Conservation (phyloP, 2,888 invertebrate species). For the Microlaimidae sp. region DNA sequence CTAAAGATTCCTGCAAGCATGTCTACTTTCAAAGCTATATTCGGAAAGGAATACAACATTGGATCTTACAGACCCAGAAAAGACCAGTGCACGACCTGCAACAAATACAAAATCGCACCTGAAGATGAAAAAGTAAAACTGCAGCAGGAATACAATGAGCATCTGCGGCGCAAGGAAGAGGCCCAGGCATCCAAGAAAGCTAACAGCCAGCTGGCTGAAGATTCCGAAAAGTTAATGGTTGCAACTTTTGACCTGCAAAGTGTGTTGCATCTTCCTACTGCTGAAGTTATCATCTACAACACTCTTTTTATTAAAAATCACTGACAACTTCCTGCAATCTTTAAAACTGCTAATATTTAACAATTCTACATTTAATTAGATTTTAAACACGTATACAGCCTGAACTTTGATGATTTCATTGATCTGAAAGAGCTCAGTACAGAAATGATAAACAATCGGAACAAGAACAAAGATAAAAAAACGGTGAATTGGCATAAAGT, state of each 20-base stretch:
- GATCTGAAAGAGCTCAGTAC: too few species aligned
- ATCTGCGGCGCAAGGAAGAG: not conserved
- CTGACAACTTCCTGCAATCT: too few species aligned
- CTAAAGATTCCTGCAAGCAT: not conserved
- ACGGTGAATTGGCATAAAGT: too few species aligned
- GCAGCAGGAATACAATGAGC: not conserved
- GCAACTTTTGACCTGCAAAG: slow-evolving; percentile 12
- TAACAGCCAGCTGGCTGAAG: not conserved
- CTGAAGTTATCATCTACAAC: too few species aligned
- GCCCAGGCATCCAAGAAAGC: not conserved
- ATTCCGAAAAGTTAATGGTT: not conserved
- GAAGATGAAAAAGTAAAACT: not conserved
- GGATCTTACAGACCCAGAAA: slow-evolving; percentile 8
- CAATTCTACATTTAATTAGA: too few species aligned
- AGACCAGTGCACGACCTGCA: slow-evolving; percentile 7
- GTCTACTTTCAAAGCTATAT: not conserved
- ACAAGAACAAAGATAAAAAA: too few species aligned
- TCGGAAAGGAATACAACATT: slow-evolving; percentile 12
- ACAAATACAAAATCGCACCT: slow-evolving; percentile 1
- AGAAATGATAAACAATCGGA: too few species aligned
- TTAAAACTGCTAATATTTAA: too few species aligned
- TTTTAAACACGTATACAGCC: too few species aligned
- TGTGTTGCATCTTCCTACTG: slow-evolving; percentile 5
- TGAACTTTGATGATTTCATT: too few species aligned
- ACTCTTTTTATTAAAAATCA: too few species aligned